These are phyloP conservation scores for Craniophora ligustri DNA, from an alignment of 2,888 invertebrate species.

Conservation along the genomic window DNA sequence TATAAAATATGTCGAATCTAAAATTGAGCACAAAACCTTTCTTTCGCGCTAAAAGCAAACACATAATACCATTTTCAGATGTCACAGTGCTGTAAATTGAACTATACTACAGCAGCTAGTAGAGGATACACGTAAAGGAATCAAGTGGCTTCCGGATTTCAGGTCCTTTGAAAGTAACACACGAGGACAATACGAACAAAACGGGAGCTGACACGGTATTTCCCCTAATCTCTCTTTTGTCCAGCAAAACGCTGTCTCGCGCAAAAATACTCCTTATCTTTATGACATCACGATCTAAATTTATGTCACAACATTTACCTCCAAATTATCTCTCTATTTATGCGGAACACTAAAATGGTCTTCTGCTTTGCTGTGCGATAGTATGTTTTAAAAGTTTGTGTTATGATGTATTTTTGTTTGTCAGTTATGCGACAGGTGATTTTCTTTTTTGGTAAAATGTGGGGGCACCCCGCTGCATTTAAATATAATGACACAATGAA, in stretches of 20 bases:
- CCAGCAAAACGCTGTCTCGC: conserved; percentile 48
- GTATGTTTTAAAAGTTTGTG: conserved; percentile 41
- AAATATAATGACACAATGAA: conserved; percentile 78
- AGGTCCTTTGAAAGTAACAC: conserved; percentile 29
- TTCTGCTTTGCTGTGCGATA: conserved; percentile 51
- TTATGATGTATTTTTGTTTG: conserved; percentile 56
- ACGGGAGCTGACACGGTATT: conserved; percentile 69
- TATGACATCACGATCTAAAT: conserved; percentile 51
- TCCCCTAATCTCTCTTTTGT: conserved; percentile 70
- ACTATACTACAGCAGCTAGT: conserved; percentile 43
- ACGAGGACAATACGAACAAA: conserved; percentile 56
- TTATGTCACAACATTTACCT: conserved; percentile 45
- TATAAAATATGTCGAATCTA: too few relatives aligned
- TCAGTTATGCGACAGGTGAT: conserved; percentile 64
- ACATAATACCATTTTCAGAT: too few relatives aligned
- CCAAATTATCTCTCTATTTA: conserved; percentile 76
- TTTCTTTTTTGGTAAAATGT: conserved; percentile 71
- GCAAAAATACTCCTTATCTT: conserved; percentile 58
- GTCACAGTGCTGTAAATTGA: conserved; percentile 51
- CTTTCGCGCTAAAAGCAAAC: too few relatives aligned
- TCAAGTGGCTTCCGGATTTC: conserved; percentile 53
- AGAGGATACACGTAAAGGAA: conserved; percentile 47
- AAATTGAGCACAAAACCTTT: too few relatives aligned
- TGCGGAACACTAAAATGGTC: conserved; percentile 66
- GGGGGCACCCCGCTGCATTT: conserved; percentile 73